phyloP scores from a whole-genome alignment of 2,888 invertebrate genomes.

The Habroteleia sp. region DNA sequence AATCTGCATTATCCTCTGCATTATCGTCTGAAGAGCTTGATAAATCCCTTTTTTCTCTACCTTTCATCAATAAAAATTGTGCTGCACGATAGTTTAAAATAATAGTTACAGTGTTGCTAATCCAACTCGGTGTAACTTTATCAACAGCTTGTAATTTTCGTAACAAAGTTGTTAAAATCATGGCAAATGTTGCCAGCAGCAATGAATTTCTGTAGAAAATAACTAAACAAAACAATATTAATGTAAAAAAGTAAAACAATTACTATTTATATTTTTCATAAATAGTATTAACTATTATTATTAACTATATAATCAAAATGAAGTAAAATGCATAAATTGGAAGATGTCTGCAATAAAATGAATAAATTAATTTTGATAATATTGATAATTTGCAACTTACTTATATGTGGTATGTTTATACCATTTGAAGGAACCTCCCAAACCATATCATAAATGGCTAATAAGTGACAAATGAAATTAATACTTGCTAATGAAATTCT shows the following conservation, averaged over 20 bases:
- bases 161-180: slow-evolving; percentile 73
- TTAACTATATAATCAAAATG: too few relatives aligned
- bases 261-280: not conserved
- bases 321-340: too few relatives aligned
- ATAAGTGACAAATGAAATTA: slow-evolving; percentile 85
- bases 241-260: too few relatives aligned
- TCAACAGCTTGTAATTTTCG: slow-evolving; percentile 71
- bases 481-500: slow-evolving; percentile 83
- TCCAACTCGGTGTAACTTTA: slow-evolving; percentile 71
- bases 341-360: too few relatives aligned
- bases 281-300: too few relatives aligned
- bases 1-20: slow-evolving; percentile 62
- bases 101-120: slow-evolving; percentile 66
- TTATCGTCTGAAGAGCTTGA: slow-evolving; percentile 51
- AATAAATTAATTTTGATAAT: too few relatives aligned
- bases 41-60: slow-evolving; percentile 60
- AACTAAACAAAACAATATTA: slow-evolving; percentile 71
- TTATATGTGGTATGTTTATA: slow-evolving; percentile 83
- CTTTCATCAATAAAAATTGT: slow-evolving; percentile 68
- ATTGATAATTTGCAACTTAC: slow-evolving; percentile 74
- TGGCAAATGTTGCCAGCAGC: slow-evolving; percentile 70
- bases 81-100: slow-evolving; percentile 70
- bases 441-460: slow-evolving; percentile 84
- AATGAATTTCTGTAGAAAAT: slow-evolving; percentile 75
- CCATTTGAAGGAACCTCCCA: slow-evolving; percentile 85